Evolutionary conservation across 1,140 invertebrate genomes (phyloP).

Genomic region (Pemphigus obesinymphae): DNA sequence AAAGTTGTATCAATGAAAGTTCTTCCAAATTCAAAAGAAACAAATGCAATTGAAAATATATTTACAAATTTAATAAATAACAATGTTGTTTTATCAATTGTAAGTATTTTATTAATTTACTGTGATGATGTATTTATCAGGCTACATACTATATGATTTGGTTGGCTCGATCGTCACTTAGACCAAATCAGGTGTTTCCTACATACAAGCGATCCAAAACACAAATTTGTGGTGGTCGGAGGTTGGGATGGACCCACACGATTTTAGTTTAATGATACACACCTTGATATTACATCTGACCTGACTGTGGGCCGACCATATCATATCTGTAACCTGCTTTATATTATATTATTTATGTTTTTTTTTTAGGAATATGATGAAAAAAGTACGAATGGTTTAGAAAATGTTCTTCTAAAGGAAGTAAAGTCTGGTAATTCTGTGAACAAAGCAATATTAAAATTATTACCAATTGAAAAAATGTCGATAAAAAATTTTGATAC

Average conservation of each 20-base stretch:
- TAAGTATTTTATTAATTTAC: background rate
- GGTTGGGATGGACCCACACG: too few species aligned
- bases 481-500: background rate
- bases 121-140: too few species aligned
- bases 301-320: too few species aligned
- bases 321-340: too few species aligned
- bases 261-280: too few species aligned
- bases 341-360: background rate
- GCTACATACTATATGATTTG: too few species aligned
- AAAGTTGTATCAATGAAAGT: constrained; percentile 9
- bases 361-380: background rate
- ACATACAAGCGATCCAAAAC: too few species aligned
- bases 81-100: background rate
- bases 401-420: background rate
- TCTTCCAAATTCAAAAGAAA: background rate
- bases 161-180: too few species aligned
- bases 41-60: background rate
- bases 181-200: too few species aligned
- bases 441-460: background rate
- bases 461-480: background rate
- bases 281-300: too few species aligned
- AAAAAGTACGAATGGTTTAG: background rate
- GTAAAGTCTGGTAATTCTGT: background rate
- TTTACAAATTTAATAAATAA: background rate
- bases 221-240: too few species aligned